These are phyloP conservation scores for Oopsacas minuta DNA, from an alignment of 37 sponge, comb jelly and placozoan genomes.

Conservation along the genomic window DNA sequence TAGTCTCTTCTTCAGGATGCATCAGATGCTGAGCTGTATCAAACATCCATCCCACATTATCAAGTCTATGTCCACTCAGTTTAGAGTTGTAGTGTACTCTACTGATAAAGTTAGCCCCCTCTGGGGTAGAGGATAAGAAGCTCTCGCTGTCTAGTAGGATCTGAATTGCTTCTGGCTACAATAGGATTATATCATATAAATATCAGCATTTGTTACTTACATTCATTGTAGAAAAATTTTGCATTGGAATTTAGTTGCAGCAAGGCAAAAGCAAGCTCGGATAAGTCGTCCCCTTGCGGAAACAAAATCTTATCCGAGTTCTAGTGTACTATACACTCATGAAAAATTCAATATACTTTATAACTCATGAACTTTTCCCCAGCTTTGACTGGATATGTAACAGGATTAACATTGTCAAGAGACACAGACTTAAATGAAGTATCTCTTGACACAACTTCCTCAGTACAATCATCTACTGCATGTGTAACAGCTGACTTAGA, in stretches of 20 bases:
- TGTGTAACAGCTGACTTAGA: background rate
- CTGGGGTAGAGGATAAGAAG: background rate
- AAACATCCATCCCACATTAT: constrained; percentile 9
- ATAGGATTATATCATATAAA: too few species aligned
- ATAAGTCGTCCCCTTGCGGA: too few species aligned
- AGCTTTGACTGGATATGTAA: background rate
- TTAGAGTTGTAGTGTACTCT: background rate
- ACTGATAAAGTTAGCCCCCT: background rate
- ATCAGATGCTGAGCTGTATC: constrained; percentile 18
- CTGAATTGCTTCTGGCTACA: background rate
- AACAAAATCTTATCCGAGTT: too few species aligned
- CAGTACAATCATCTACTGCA: background rate
- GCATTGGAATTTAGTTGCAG: too few species aligned
- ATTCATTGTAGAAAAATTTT: too few species aligned
- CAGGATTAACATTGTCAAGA: background rate
- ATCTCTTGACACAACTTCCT: background rate
- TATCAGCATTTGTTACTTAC: too few species aligned
- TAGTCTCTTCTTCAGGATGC: background rate
- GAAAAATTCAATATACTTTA: background rate
- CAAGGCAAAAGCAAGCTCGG: too few species aligned
- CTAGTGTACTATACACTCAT: too few species aligned
- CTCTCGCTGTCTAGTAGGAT: background rate
- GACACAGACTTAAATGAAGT: background rate
- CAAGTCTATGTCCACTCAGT: background rate
- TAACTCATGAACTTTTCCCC: background rate